phyloP scores from a whole-genome alignment of 92 coral and sea anemone species.

The Blastomussa wellsi region DNA sequence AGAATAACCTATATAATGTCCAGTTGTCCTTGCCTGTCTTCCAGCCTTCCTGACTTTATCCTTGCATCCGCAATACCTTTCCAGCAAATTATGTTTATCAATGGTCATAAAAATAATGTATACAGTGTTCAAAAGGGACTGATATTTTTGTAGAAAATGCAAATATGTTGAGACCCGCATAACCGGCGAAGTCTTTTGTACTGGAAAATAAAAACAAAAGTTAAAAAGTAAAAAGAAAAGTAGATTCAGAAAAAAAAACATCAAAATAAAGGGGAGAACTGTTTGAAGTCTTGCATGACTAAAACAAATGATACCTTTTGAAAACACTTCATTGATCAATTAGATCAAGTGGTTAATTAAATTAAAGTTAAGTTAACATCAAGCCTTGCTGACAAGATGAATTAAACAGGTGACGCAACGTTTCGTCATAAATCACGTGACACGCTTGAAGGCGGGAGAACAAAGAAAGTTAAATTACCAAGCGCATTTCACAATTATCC shows the following conservation, averaged over 20 bases:
- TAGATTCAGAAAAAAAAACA: background rate
- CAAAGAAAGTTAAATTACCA: conserved; percentile 2
- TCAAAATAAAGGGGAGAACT: background rate
- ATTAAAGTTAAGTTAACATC: background rate
- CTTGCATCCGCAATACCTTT: too few relatives aligned
- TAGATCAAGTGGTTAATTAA: background rate
- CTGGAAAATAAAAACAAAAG: background rate
- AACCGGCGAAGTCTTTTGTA: background rate
- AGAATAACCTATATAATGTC: too few relatives aligned
- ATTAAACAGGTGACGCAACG: conserved; percentile 11
- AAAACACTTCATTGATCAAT: background rate
- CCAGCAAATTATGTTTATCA: background rate
- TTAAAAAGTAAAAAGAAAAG: background rate
- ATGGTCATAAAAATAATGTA: background rate
- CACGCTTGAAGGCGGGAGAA: background rate
- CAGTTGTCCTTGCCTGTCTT: too few relatives aligned
- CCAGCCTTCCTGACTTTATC: too few relatives aligned
- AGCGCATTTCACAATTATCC: background rate
- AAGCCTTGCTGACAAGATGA: background rate
- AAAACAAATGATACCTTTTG: background rate
- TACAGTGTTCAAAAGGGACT: background rate
- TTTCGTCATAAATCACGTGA: conserved; percentile 27
- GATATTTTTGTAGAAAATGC: background rate
- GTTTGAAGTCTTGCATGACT: background rate
- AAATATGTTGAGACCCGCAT: background rate